A percentile compares a stretch with the other conserved stretches of the same genome.
Evolutionary conservation across 2,797 vertebrate species (phyloP).

Genomic region (Hylomyscus alleni): DNA sequence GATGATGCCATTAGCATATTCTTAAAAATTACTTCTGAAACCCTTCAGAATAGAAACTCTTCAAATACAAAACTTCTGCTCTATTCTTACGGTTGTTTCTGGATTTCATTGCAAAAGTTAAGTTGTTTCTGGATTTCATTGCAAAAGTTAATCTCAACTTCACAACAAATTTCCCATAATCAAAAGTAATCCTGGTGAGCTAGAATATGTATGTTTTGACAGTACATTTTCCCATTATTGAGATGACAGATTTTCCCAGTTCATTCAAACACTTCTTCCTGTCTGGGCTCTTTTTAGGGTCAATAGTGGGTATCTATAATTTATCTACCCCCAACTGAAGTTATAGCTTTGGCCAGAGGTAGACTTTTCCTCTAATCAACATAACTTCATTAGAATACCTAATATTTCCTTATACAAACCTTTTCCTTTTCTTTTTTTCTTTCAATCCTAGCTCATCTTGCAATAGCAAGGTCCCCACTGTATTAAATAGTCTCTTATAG

Average conservation of each 20-base stretch:
- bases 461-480: background rate
- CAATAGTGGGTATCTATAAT: background rate
- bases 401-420: conserved; percentile 39
- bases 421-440: background rate
- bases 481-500: background rate
- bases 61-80: conserved; percentile 42
- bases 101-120: background rate
- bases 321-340: background rate
- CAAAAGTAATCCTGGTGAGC: background rate
- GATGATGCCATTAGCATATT: background rate
- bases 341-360: background rate
- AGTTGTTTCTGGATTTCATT: background rate
- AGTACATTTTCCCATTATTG: background rate
- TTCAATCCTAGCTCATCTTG: background rate
- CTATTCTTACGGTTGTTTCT: background rate
- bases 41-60: conserved; percentile 41
- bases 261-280: background rate
- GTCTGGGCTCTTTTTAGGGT: background rate
- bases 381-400: background rate
- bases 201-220: background rate
- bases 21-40: conserved; percentile 59
- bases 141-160: background rate
- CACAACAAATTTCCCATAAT: background rate
- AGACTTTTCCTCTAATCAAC: conserved; percentile 15
- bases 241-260: conserved; percentile 11